Evolutionary conservation across 2,797 vertebrate genomes (phyloP).

Genomic region (Vultur gryphus): DNA sequence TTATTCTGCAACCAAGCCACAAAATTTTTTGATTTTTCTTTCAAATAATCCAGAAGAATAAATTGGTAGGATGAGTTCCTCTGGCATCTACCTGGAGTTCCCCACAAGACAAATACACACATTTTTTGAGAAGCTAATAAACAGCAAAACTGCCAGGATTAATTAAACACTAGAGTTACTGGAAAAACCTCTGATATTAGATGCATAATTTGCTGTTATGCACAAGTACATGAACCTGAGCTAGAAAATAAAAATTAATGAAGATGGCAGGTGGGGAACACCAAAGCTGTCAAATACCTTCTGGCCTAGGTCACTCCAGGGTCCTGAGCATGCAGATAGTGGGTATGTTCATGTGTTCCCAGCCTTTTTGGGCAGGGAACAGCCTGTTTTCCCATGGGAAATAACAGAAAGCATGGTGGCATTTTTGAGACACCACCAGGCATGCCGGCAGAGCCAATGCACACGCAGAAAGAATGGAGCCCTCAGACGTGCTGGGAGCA

Average conservation of each 20-base stretch:
- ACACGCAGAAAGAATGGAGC: not conserved
- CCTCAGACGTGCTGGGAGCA: fast-evolving
- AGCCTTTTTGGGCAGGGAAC: not conserved
- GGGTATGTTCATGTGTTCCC: not conserved
- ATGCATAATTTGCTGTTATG: not conserved
- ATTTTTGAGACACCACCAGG: not conserved
- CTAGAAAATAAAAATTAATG: not conserved
- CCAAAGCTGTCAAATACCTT: not conserved
- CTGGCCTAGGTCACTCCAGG: not conserved
- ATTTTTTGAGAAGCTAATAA: not conserved
- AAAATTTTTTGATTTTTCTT: not conserved
- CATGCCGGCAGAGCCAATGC: not conserved
- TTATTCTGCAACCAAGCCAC: not conserved
- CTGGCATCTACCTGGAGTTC: not conserved
- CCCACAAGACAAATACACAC: not conserved
- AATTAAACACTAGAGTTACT: not conserved
- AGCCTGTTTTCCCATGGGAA: not conserved
- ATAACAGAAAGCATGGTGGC: not conserved
- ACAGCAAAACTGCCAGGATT: not conserved
- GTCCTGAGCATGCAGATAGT: not conserved
- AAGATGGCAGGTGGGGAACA: not conserved
- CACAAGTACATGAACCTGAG: not conserved
- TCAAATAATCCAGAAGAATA: not conserved
- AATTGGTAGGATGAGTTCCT: not conserved
- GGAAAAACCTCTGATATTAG: not conserved